Evolutionary conservation across 1,140 invertebrate species (phyloP), one percentile per base, ranked within the genome.

Genomic region (Hyposmocoma kahamanoa): DNA sequence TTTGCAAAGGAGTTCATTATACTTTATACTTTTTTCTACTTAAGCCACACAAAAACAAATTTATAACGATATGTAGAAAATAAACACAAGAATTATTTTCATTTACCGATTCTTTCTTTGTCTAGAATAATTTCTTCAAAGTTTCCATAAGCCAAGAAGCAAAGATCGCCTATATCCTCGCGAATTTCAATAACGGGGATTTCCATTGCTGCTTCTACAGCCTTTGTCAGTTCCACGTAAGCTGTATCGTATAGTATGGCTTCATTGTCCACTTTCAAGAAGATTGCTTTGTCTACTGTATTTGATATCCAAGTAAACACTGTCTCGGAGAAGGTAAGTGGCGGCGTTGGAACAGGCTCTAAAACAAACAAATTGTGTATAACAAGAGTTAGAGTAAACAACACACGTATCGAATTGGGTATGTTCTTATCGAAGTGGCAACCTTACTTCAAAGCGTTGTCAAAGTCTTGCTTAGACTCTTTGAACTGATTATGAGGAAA

Each of bases 191-290:
- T 62, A 0, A 85, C 79, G 2, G 81, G 74, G 32, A 83, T 66
- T 44, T 85, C 81, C 79, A 85, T 85, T 1, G 79, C 75, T 43
- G 60, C 53, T 47, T 85, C 81, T 0, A 83, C 76, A 8, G 67
- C 67, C 39, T 72, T 78, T 22, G 34, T 47, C 0, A 85, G 60
- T 30, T 83, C 82, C 3, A 83, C 67, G 19, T 82, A 85, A 1
- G 79, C 79, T 1, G 72, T 73, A 45, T 85, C 82, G 26, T 79
- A 85, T 3, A 54, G 56, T 0, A 85, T 36, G 2, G 54, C 32
- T 3, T 22, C 36, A 1, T 83, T 76, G 24, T 76, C 65, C 0
- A 82, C 65, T 17, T 65, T 63, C 0, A 60, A 42, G 34, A 56
- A 83, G 21, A 83, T 72, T 1, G 71, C 79, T 47, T 85, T 85